Percentiles rank a stretch among this genome's conserved stretches.
These are phyloP conservation scores for Metellina segmentata DNA, from an alignment of 2,888 invertebrate species.

Conservation along the genomic window DNA sequence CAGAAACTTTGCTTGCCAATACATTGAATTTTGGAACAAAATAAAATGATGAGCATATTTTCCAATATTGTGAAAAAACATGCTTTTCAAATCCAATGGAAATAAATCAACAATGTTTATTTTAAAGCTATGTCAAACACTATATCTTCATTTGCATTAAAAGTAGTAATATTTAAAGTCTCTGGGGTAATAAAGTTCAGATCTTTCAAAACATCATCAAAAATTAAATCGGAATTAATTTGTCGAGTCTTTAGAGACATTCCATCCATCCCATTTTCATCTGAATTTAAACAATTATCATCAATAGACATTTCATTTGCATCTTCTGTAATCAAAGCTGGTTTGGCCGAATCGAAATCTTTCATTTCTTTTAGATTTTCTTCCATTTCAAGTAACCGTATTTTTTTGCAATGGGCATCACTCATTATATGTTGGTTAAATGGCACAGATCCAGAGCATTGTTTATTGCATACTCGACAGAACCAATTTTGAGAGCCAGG, in stretches of 20 bases:
- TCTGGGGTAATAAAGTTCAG: neutral
- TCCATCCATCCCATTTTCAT: neutral
- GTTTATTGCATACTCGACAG: neutral
- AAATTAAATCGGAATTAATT: neutral
- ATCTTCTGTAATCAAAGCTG: neutral
- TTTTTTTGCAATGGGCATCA: conserved; percentile 9
- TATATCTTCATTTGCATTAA: conserved; percentile 11
- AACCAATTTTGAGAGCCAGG: neutral
- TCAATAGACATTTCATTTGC: neutral
- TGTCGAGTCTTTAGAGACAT: neutral
- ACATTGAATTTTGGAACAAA: too few species aligned
- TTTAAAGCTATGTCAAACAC: conserved; percentile 9
- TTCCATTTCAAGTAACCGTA: neutral
- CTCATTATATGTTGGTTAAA: conserved; percentile 9
- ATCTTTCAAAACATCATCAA: conserved; percentile 10
- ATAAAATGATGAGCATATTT: too few species aligned
- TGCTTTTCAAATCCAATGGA: too few species aligned
- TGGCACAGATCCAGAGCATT: conserved; percentile 10
- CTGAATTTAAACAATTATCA: neutral
- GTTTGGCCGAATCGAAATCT: neutral
- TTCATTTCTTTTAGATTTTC: neutral
- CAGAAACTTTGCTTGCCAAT: too few species aligned
- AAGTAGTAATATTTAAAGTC: conserved; percentile 4
- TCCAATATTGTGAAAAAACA: too few species aligned
- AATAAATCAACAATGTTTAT: neutral